Evolutionary conservation across 30 jellyfish, hydroid and myxozoan species (phyloP), one percentile per base, ranked within the genome.

Genomic region (Aurelia aurita): DNA sequence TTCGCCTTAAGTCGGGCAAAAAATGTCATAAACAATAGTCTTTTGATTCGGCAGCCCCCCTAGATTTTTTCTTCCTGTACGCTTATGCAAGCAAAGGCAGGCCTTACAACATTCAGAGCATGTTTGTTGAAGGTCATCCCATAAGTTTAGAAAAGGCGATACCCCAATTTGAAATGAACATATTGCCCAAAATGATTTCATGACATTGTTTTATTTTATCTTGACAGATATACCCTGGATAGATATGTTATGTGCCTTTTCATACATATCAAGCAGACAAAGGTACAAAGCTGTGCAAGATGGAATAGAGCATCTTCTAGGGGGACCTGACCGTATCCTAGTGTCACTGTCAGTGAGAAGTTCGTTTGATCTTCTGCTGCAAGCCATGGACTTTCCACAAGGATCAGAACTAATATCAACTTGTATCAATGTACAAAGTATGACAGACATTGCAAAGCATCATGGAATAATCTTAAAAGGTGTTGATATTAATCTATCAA

Each of bases 371-470:
- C 65, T 86, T 23, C 63, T 74, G 23, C 74, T 86, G n/a, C 87
- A 68, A 62, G 89, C 89, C 13, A 61, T 86, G 84, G 57, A 74
- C 19, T 86, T 59, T 46, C 89, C 95, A 13, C 72, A 72, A 22
- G 95, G 80, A 19, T 74, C 89, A 3, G 95, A 86, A 45, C 43
- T 86, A 23, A 86, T 86, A 25, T 60, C 81, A 31, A 72, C 95
- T n/a, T 61, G 79, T 34, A 55, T 86, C 31, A 86, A 63, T 59
- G 65, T 86, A 3, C 25, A 63, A 43, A 82, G 77, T 29, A 86
- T 86, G 89, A 53, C 87, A 29, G 85, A 74, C 43, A 86, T 86
- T 18, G 95, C 95, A n/a, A 43, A 65, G 26, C 55, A 73, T 72
- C 95, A 86, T 65, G 89, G 95, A 32, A 46, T 86, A 18, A 45